Percentiles rank a stretch among this genome's conserved stretches.
Conservation (phyloP, 2,113 vertebrate genomes). For the Rhinoderma darwinii region DNA sequence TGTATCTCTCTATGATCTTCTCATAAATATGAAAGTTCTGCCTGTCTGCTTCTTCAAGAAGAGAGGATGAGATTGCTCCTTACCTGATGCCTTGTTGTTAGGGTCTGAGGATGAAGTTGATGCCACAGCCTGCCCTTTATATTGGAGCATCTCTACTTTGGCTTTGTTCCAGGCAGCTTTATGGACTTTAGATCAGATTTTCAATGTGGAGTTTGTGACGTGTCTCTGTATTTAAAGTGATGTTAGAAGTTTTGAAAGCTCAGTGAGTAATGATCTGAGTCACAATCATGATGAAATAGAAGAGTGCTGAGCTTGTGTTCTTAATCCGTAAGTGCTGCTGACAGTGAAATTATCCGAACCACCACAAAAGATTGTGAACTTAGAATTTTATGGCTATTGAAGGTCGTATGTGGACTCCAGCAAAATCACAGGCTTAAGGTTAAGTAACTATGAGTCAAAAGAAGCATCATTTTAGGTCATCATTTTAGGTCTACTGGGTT, state of each 20-base stretch:
- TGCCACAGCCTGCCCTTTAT: slow-evolving; percentile 23
- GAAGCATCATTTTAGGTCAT: background rate
- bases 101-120: background rate
- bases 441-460: background rate
- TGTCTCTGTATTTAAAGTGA: slow-evolving; percentile 36
- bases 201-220: slow-evolving; percentile 36
- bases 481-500: background rate
- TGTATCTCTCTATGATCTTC: background rate
- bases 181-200: slow-evolving; percentile 46
- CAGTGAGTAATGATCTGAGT: slow-evolving; percentile 5
- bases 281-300: background rate
- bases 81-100: slow-evolving; percentile 12
- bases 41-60: background rate
- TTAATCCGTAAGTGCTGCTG: background rate
- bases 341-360: background rate
- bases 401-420: background rate
- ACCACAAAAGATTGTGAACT: background rate
- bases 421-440: background rate
- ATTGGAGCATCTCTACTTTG: background rate
- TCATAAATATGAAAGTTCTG: background rate
- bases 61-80: background rate
- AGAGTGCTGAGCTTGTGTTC: background rate
- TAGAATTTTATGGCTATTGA: background rate
- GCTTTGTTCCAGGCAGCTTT: background rate
- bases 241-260: slow-evolving; percentile 5